Conservation (phyloP, 2,888 invertebrate genomes). For the Catonia carolina region DNA sequence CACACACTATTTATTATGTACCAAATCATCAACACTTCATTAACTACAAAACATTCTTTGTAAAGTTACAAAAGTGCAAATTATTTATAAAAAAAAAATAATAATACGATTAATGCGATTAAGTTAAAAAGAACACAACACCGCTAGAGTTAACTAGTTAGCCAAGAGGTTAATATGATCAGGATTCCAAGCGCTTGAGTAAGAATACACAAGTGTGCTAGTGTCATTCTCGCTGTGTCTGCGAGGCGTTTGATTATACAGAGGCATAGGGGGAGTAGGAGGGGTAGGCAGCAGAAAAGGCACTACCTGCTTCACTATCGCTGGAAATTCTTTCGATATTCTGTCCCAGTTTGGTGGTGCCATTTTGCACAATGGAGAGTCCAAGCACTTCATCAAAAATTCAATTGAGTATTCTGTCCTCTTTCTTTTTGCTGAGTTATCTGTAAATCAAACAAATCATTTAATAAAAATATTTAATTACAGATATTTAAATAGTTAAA, state of each 20-base stretch:
- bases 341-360: constrained; percentile 35
- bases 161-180: neutral
- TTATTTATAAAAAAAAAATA: constrained; percentile 3
- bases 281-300: constrained; percentile 12
- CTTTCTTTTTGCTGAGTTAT: constrained; percentile 35
- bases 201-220: constrained; percentile 1
- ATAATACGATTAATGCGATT: neutral
- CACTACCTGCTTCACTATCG: constrained; percentile 36
- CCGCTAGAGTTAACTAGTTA: neutral
- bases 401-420: constrained; percentile 45
- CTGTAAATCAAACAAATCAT: constrained; percentile 24
- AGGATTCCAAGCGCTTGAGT: constrained; percentile 10
- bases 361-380: constrained; percentile 41
- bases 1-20: no score
- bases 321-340: constrained; percentile 33
- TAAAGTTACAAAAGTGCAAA: neutral
- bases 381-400: constrained; percentile 51
- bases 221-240: neutral
- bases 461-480: no score
- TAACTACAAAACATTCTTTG: no score
- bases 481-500: no score
- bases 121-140: neutral
- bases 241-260: neutral
- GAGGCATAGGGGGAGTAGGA: neutral
- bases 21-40: no score